A percentile compares a stretch with the other conserved stretches of the same genome.
These are phyloP conservation scores for Pantala flavescens DNA, from an alignment of 1,140 invertebrate species.

Conservation along the genomic window DNA sequence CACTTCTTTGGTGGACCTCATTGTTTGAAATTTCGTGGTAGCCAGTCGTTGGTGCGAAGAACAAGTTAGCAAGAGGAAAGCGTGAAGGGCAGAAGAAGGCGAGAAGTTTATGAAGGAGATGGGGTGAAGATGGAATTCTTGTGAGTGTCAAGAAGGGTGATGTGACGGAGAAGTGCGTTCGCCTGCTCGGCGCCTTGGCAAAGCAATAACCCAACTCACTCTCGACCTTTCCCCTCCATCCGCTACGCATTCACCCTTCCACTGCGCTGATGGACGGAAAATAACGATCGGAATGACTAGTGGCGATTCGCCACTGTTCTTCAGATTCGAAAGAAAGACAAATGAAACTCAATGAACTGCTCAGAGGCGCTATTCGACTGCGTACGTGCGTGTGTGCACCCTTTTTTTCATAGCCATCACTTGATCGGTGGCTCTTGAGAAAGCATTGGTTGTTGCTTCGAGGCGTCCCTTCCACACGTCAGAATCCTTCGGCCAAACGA, in stretches of 20 bases:
- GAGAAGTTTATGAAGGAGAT: neutral
- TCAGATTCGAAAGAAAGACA: neutral
- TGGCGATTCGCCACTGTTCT: neutral
- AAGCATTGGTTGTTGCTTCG: too few relatives aligned
- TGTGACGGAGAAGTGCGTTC: neutral
- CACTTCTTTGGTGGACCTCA: too few relatives aligned
- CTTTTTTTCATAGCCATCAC: neutral
- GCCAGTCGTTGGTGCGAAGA: too few relatives aligned
- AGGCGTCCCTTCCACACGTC: too few relatives aligned
- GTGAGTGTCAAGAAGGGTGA: neutral
- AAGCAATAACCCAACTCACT: neutral
- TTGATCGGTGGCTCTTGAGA: too few relatives aligned
- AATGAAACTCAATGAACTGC: neutral
- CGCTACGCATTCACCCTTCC: neutral
- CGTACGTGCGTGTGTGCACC: neutral
- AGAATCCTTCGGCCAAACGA: too few relatives aligned
- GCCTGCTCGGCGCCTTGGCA: neutral
- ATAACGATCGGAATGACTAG: constrained; percentile 5
- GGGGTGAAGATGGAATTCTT: neutral
- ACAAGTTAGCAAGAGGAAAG: too few relatives aligned
- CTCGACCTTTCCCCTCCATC: neutral
- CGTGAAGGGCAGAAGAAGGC: neutral
- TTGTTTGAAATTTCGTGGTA: too few relatives aligned
- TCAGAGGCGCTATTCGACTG: neutral
- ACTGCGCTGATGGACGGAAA: neutral